These are phyloP conservation scores for Cheilosia vulpina DNA, from an alignment of 2,888 invertebrate genomes.

Conservation along the genomic window DNA sequence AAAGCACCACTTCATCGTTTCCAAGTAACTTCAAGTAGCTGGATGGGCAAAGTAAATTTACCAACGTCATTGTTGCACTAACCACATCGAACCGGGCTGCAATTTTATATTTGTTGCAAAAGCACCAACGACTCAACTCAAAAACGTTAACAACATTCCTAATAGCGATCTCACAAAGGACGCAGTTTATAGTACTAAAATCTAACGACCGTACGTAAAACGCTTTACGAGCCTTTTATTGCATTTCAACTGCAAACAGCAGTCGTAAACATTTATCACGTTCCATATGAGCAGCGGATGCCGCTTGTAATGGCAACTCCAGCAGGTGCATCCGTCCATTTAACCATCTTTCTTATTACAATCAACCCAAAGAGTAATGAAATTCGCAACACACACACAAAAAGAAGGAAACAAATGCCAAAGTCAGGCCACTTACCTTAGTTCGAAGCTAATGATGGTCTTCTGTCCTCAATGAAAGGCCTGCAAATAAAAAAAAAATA, in stretches of 20 bases:
- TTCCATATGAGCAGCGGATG: background rate
- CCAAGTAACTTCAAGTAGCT: too few species aligned
- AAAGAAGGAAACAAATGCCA: background rate
- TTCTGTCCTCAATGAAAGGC: background rate
- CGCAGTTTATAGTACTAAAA: background rate
- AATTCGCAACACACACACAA: background rate
- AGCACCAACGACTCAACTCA: background rate
- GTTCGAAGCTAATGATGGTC: conserved; percentile 9
- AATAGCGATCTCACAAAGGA: background rate
- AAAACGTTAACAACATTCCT: background rate
- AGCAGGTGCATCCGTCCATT: conserved; percentile 13
- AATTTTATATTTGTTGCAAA: background rate
- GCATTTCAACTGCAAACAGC: background rate
- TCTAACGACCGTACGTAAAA: background rate
- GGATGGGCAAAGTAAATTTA: too few species aligned
- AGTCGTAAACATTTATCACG: conserved; percentile 8
- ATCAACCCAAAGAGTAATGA: background rate
- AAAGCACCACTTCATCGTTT: too few species aligned
- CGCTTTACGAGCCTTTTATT: conserved; percentile 9
- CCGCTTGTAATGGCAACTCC: background rate
- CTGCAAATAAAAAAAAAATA: background rate
- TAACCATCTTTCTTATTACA: conserved; percentile 1
- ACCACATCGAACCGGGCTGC: too few species aligned
- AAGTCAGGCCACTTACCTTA: conserved; percentile 7
- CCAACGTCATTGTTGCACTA: too few species aligned